A percentile compares a stretch with the other conserved stretches of the same genome.
Evolutionary conservation across 92 coral and sea anemone species (phyloP).

Genomic region (Diadumene lineata): DNA sequence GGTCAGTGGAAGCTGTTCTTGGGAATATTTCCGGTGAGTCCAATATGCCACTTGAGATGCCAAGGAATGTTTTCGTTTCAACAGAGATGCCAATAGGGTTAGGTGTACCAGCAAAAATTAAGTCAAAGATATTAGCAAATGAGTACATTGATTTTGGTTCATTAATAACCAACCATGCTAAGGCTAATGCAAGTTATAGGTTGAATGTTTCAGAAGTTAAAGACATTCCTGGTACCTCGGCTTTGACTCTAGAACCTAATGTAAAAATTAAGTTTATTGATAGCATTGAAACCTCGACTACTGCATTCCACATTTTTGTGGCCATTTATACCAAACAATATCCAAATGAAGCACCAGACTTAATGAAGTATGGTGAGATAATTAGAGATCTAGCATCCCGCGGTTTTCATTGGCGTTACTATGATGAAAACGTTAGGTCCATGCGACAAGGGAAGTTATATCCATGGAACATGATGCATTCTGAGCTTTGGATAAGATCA

Average conservation of each 20-base stretch:
- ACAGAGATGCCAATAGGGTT: conserved; percentile 31
- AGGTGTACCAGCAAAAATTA: conserved; percentile 10
- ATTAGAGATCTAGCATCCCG: conserved; percentile 16
- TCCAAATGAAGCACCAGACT: conserved; percentile 22
- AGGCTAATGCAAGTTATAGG: neutral
- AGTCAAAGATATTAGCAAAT: conserved; percentile 19
- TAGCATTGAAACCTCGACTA: conserved; percentile 19
- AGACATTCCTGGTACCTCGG: neutral
- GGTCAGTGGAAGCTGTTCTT: conserved; percentile 11
- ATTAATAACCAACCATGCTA: neutral
- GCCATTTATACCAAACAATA: too few species aligned
- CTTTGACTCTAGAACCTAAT: conserved; percentile 18
- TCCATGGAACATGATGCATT: conserved; percentile 36
- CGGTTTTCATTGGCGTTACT: conserved; percentile 35
- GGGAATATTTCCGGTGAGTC: neutral
- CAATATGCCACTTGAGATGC: neutral
- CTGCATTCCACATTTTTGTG: conserved; percentile 32
- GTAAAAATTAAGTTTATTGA: conserved; percentile 1
- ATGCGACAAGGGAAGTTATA: conserved; percentile 11
- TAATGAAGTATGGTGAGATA: conserved; percentile 26
- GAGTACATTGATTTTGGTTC: conserved; percentile 32
- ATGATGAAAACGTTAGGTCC: conserved; percentile 32
- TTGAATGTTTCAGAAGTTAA: neutral
- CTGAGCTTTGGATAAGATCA: conserved; percentile 44
- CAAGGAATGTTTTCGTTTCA: conserved; percentile 30